These are phyloP conservation scores for Anagrus nilaparvatae DNA, from an alignment of 1,140 invertebrate genomes.

Conservation along the genomic window DNA sequence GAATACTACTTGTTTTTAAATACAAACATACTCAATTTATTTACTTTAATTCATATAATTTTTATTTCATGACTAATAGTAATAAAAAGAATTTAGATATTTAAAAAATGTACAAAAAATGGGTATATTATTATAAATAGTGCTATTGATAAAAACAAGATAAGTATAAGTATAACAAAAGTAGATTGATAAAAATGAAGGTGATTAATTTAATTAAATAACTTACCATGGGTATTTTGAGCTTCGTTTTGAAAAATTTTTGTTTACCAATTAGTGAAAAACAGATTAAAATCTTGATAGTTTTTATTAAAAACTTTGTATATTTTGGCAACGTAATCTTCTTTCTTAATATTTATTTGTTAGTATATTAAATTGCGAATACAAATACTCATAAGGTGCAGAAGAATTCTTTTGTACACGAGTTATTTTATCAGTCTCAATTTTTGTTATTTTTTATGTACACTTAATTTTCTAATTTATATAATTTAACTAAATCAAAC, in stretches of 20 bases:
- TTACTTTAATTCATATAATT: neutral
- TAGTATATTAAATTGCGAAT: no score
- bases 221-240: slow-evolving; percentile 36
- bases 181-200: neutral
- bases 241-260: slow-evolving; percentile 32
- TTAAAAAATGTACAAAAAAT: neutral
- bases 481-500: no score
- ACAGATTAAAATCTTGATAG: no score
- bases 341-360: no score
- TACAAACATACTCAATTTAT: neutral
- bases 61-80: neutral
- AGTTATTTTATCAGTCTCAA: no score
- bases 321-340: no score
- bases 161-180: neutral
- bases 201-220: neutral
- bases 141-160: neutral
- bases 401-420: no score
- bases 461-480: no score
- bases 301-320: no score
- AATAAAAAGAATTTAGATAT: neutral
- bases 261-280: no score
- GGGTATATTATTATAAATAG: neutral
- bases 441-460: no score
- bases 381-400: no score
- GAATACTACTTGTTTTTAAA: neutral